phyloP scores from a whole-genome alignment of 2,888 invertebrate species.

The Sminthurides aquaticus region DNA sequence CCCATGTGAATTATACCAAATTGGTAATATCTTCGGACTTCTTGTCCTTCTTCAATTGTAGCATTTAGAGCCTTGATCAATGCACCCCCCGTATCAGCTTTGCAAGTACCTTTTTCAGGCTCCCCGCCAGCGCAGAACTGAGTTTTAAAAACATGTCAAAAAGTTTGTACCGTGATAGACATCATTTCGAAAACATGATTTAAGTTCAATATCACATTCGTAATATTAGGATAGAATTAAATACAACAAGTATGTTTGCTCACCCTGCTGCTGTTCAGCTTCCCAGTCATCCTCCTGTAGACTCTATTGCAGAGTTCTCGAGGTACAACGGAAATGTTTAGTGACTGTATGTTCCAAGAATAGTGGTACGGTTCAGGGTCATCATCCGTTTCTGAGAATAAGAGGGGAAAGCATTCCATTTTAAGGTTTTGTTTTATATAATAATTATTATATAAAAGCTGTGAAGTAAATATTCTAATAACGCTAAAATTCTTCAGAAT shows the following conservation, averaged over 20 bases:
- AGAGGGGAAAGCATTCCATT: too few relatives aligned
- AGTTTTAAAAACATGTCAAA: not conserved
- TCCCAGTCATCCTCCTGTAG: slow-evolving; percentile 29
- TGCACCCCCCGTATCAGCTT: slow-evolving; percentile 21
- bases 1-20: slow-evolving; percentile 35
- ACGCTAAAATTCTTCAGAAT: not conserved
- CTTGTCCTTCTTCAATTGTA: slow-evolving; percentile 1
- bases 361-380: slow-evolving; percentile 16
- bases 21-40: slow-evolving; percentile 28
- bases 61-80: slow-evolving; percentile 22
- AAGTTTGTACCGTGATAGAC: too few relatives aligned
- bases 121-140: slow-evolving; percentile 37
- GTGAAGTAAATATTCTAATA: too few relatives aligned
- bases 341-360: slow-evolving; percentile 16
- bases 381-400: slow-evolving; percentile 17
- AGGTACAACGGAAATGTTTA: slow-evolving; percentile 27
- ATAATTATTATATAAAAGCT: too few relatives aligned
- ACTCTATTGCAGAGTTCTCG: slow-evolving; percentile 31
- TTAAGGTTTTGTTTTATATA: too few relatives aligned
- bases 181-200: too few relatives aligned
- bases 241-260: not conserved
- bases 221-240: not conserved
- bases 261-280: slow-evolving; percentile 32
- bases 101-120: slow-evolving; percentile 27
- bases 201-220: too few relatives aligned